Base-by-base conservation (phyloP, 1,140 invertebrate species). In the Platyscapa corneri region DNA sequence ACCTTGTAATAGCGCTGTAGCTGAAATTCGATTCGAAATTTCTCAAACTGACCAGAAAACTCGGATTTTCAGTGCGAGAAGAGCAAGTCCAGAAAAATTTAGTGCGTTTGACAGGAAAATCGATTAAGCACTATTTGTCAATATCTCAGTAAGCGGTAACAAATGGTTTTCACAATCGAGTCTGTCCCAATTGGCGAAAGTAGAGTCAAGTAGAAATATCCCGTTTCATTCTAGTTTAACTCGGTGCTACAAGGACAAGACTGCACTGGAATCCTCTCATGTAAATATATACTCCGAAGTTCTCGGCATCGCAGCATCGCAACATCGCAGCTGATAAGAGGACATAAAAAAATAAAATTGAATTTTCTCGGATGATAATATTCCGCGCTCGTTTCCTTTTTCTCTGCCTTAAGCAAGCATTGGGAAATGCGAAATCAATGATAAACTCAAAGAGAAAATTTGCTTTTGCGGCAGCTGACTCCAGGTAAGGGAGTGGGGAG, bases 181-280 rank as follows among this genome's bases (percentile, higher is more conserved):
- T n/a, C n/a, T n/a, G n/a, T n/a, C n/a, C n/a, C n/a, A n/a, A n/a
- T 72, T 39, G 3, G 39, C 3, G 10, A 39, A 39, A 30, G 37
- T 72, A 70, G 53, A 46, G 6, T 16, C 34, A 23, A 32, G 72
- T 75, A 65, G 49, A 83, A 77, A 83, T 83, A 77, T 83, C 72
- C 39, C 74, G n/a, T 65, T 60, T 78, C 76, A 30, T 34, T 49
- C 74, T 60, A n/a, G 27, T 32, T 32, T 39, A 42, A 77, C 30
- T 23, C 8, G 3, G 32, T 8, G 14, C 0, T 14, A 67, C 7
- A 72, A 39, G 39, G 18, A 72, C 70, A 39, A 72, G 70, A 0
- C 30, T 27, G 70, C 37, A 72, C 23, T 37, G 34, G 65, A 67
- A 70, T 20, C 1, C 16, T 70, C 67, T 18, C 67, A 23, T 70